Conservation (phyloP, 2,797 vertebrate genomes). For the Ambastaia sidthimunki region DNA sequence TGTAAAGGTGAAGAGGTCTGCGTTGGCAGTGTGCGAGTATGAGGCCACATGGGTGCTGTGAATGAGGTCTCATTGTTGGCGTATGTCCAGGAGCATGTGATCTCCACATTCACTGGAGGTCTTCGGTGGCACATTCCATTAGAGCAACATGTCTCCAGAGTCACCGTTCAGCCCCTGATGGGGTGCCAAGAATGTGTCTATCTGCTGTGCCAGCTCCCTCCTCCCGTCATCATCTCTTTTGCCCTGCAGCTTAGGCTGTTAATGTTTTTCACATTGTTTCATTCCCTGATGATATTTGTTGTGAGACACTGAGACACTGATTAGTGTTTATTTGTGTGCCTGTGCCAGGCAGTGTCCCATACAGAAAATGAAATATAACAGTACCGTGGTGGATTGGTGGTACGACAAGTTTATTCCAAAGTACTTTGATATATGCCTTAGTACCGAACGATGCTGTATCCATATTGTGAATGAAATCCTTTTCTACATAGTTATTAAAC, state of each 20-base stretch:
- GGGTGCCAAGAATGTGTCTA: slow-evolving; percentile 37
- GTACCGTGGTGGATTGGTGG: not conserved
- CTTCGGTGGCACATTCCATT: slow-evolving; percentile 47
- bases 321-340: slow-evolving; percentile 5
- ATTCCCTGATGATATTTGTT: not conserved
- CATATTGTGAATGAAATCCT: too few relatives aligned
- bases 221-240: not conserved
- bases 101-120: slow-evolving; percentile 36
- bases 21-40: not conserved
- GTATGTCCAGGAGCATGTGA: slow-evolving; percentile 40
- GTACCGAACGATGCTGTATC: too few relatives aligned
- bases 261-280: slow-evolving; percentile 31
- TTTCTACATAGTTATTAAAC: too few relatives aligned
- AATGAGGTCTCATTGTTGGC: slow-evolving; percentile 9
- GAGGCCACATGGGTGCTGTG: not conserved
- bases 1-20: slow-evolving; percentile 1
- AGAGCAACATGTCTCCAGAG: slow-evolving; percentile 24
- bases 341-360: not conserved
- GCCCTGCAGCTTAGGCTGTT: slow-evolving; percentile 3
- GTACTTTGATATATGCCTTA: not conserved
- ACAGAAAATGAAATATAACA: not conserved
- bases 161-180: slow-evolving; percentile 20
- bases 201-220: slow-evolving; percentile 13
- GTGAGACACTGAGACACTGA: slow-evolving; percentile 12
- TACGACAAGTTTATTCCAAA: not conserved